Conservation (phyloP, 2,797 vertebrate genomes). For the Eospalax fontanierii region DNA sequence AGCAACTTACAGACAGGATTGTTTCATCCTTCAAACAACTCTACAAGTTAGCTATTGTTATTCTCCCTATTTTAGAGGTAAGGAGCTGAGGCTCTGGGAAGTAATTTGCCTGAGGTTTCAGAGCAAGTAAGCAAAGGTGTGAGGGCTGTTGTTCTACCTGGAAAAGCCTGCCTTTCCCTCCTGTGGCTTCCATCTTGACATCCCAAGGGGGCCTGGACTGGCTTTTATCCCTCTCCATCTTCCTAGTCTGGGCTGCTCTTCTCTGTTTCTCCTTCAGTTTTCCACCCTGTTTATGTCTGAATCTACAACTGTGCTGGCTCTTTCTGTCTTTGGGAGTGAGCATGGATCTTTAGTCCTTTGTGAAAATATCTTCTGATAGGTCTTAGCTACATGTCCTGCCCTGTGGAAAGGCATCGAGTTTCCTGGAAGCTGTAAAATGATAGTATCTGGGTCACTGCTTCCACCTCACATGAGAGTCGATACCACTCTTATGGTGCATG, state of each 20-base stretch:
- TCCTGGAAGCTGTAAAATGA: not conserved
- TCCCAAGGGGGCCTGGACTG: not conserved
- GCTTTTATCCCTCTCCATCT: not conserved
- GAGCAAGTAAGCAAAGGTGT: not conserved
- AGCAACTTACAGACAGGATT: not conserved
- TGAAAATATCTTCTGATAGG: not conserved
- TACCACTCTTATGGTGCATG: not conserved
- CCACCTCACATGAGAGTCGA: not conserved
- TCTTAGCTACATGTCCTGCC: not conserved
- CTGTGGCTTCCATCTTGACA: not conserved
- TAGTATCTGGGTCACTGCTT: not conserved
- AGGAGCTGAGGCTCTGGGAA: not conserved
- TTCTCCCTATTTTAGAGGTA: not conserved
- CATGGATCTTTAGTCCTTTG: constrained; percentile 12
- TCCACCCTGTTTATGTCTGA: not conserved
- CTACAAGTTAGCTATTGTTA: accelerated
- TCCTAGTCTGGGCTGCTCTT: not conserved
- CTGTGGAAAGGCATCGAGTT: not conserved
- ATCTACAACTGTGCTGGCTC: not conserved
- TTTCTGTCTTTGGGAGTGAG: constrained; percentile 49
- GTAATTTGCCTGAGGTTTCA: not conserved
- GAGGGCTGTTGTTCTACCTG: not conserved
- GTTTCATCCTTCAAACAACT: not conserved
- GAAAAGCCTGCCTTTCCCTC: not conserved
- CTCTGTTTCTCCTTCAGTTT: not conserved